These are phyloP conservation scores for Rhabdornis inornatus DNA, from an alignment of 2,113 vertebrate genomes.

Conservation along the genomic window DNA sequence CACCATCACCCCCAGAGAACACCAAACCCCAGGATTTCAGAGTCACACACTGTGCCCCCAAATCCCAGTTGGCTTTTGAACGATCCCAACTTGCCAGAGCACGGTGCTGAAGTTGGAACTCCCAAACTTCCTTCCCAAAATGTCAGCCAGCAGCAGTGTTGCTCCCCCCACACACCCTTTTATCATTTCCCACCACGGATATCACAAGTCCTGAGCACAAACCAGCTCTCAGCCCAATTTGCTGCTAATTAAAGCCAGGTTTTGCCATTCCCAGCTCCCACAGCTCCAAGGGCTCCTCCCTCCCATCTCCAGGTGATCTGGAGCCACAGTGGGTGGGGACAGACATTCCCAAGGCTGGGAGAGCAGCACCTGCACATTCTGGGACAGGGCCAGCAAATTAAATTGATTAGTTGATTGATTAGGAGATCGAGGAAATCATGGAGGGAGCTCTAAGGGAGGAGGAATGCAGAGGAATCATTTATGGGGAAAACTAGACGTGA, in stretches of 20 bases:
- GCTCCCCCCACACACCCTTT: not conserved
- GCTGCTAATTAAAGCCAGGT: not conserved
- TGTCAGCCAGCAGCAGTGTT: not conserved
- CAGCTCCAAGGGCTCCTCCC: not conserved
- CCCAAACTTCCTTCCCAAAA: not conserved
- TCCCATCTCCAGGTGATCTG: not conserved
- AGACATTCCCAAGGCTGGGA: not conserved
- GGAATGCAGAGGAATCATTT: not conserved
- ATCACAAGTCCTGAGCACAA: not conserved
- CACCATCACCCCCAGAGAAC: fast-evolving
- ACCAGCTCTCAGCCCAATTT: not conserved
- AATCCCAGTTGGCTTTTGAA: not conserved
- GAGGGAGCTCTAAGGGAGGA: not conserved
- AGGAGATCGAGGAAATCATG: not conserved
- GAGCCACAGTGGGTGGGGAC: not conserved
- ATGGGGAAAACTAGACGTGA: fast-evolving
- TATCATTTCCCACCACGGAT: not conserved
- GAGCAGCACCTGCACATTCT: not conserved
- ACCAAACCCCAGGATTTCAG: fast-evolving
- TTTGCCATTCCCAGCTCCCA: not conserved
- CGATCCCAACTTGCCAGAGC: not conserved
- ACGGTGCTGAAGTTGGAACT: not conserved
- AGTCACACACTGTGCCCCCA: fast-evolving
- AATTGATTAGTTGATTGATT: not conserved
- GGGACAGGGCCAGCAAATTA: not conserved